Evolutionary conservation across 2,888 invertebrate genomes (phyloP).

Genomic region (Melipona beecheii): DNA sequence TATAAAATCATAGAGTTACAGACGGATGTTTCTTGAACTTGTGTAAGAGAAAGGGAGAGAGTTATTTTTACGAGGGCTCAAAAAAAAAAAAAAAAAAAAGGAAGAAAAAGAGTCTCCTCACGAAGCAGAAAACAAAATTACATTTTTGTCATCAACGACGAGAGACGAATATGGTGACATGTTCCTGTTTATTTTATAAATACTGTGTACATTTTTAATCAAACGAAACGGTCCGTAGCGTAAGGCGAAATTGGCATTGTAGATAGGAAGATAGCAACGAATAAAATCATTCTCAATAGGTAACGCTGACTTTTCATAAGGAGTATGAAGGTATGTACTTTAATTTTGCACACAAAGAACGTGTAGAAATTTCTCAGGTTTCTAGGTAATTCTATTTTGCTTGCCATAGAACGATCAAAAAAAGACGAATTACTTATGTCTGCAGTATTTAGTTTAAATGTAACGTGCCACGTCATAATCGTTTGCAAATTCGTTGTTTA

Average conservation of each 20-base stretch:
- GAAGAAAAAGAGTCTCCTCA: constrained; percentile 5
- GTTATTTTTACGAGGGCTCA: constrained; percentile 48
- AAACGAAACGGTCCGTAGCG: constrained; percentile 45
- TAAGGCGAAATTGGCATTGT: constrained; percentile 52
- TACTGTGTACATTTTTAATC: constrained; percentile 54
- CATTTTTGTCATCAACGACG: constrained; percentile 46
- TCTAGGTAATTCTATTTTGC: constrained; percentile 14
- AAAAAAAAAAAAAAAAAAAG: background rate
- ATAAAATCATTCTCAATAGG: constrained; percentile 44
- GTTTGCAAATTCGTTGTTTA: constrained; percentile 3
- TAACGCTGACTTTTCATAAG: constrained; percentile 29
- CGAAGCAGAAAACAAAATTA: constrained; percentile 12
- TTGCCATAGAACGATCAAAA: constrained; percentile 14
- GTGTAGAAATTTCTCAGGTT: constrained; percentile 6
- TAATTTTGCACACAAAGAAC: background rate
- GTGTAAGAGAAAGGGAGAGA: background rate
- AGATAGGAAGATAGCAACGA: constrained; percentile 41
- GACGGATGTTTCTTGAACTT: constrained; percentile 14
- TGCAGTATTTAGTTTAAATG: constrained; percentile 29
- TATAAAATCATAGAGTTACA: constrained; percentile 31
- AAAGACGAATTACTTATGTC: background rate
- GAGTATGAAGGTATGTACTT: background rate
- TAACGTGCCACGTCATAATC: constrained; percentile 18
- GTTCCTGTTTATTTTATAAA: constrained; percentile 62
- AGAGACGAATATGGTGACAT: constrained; percentile 52